Evolutionary conservation across 2,113 vertebrate genomes (phyloP), one percentile per base, ranked within the genome.

Genomic region (Eurypyga helias): DNA sequence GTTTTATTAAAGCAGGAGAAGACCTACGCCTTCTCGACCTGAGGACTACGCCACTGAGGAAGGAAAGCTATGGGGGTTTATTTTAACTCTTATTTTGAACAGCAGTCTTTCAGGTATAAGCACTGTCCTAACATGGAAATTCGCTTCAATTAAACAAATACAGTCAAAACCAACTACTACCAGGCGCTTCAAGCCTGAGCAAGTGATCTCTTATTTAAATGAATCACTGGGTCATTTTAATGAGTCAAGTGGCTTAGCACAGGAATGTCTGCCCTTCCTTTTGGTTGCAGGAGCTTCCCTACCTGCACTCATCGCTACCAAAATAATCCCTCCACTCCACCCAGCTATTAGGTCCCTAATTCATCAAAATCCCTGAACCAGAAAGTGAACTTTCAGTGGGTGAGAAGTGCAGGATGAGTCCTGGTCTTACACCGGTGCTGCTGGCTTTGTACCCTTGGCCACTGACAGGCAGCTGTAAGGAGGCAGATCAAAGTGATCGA

Each of bases 191-290:
- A 97, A 77, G 93, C 82, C 92, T 77, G 83, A 92, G 92, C 91
- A 83, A 94, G 84, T 93, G 77, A 92, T 91, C 78, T 97, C 97
- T 93, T 96, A 93, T 97, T 97, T 96, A 97, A 98, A 98, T 98
- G 92, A 98, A 98, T 98, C 95, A 96, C 96, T 96, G 94, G 96
- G 97, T 97, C 93, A 96, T 93, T 98, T 98, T 98, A 98, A 98
- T 98, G 98, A 98, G 96, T 85, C 96, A 96, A 97, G 84, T 87
- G 96, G 96, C 89, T 96, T 90, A 96, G 71, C 45, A 87, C 81
- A 95, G 70, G 72, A 97, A 92, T 77, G 29, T 94, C 80, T 96
- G 95, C 94, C 45, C 8, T 97, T 96, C 95, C 93, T 75, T 94
- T 94, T 24, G 34, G 75, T 97, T 87, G 48, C 92, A 96, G 94